phyloP scores from a whole-genome alignment of 2,113 vertebrate species.

The Mobula birostris region DNA sequence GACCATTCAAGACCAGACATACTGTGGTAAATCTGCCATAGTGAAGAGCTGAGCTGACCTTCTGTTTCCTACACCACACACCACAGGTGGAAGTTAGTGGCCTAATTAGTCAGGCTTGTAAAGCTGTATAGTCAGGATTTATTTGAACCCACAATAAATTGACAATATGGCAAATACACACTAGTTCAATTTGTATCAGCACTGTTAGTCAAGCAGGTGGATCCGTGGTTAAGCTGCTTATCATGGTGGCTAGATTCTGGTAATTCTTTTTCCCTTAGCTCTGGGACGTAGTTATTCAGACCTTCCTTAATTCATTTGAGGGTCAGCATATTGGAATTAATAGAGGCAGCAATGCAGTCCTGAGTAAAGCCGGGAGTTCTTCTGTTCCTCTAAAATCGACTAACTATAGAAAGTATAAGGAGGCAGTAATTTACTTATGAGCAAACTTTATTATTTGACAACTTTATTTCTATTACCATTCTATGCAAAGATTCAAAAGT shows the following conservation, averaged over 20 bases:
- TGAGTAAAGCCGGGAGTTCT: too few species aligned
- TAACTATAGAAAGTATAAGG: neutral
- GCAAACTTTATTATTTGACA: neutral
- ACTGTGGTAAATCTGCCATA: neutral
- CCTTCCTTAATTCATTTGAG: neutral
- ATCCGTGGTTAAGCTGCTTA: neutral
- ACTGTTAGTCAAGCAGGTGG: neutral
- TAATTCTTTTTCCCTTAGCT: neutral
- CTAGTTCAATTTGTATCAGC: neutral
- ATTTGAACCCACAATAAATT: neutral
- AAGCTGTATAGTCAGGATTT: neutral
- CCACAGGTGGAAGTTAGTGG: neutral
- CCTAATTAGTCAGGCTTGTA: neutral
- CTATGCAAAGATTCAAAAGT: neutral
- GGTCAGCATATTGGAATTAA: neutral
- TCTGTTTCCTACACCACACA: neutral
- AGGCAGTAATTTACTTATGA: neutral
- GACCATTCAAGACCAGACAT: neutral
- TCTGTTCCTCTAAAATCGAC: too few species aligned
- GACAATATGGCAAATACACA: neutral
- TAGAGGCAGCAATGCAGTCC: neutral
- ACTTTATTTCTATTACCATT: neutral
- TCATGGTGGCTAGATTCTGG: neutral
- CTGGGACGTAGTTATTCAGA: neutral
- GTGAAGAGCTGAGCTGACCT: neutral